Base-by-base conservation (phyloP, 2,113 vertebrate species). In the Phalacrocorax pelagicus region DNA sequence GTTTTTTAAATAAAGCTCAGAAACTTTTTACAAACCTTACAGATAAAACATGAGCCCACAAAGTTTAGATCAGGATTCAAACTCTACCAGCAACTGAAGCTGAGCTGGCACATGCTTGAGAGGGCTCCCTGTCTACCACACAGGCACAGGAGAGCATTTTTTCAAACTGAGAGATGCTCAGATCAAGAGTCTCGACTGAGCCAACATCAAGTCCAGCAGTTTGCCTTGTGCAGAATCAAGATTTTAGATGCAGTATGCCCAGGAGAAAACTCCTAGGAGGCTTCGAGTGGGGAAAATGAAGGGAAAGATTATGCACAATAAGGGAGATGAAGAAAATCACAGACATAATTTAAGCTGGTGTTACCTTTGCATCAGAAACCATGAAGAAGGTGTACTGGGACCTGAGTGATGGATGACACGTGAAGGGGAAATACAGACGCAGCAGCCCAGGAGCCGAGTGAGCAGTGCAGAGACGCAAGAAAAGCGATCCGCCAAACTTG, bases 321-420 rank as follows among this genome's bases (percentile, higher is more conserved):
- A 74, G 47, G 49, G 62, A 92, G 44, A n/a, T 47, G 57, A 87
- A 80, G 79, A 90, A 96, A 95, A 88, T 75, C 82, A 77, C 32
- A 77, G 40, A 71, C 29, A 58, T 69, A 27, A 66, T 88, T 87
- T 67, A 52, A 63, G 22, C 16, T 55, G 42, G 29, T 9, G 65
- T 42, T 94, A 52, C 57, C 36, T 62, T 63, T 88, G 52, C 79
- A 74, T n/a, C 57, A 85, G 57, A 81, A 73, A 57, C 30, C 1
- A 5, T 19, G 73, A 44, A 49, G 83, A 59, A 78, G 42, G 42
- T 74, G 75, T 55, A 12, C 34, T 58, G 73, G 83, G 79, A 86
- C 20, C 14, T 6, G 34, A 54, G 62, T 47, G 86, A 88, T 40
- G 82, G 91, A 88, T 75, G 70, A 32, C 42, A 58, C 0, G 4